phyloP scores from a whole-genome alignment of 2,888 invertebrate genomes.

The Mythimna ferrago region DNA sequence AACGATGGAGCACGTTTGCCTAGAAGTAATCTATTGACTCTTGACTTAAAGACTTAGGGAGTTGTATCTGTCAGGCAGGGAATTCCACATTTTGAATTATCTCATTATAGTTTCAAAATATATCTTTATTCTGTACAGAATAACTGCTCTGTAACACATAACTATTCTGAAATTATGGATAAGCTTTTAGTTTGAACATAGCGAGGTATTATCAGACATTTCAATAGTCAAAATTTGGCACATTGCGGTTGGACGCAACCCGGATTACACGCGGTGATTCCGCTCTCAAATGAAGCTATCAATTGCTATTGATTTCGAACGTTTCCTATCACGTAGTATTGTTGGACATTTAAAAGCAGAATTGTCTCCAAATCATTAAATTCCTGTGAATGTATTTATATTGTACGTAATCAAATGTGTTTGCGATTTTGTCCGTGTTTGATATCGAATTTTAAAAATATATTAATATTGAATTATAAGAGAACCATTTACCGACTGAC shows the following conservation, averaged over 20 bases:
- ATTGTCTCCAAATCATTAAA: constrained; percentile 4
- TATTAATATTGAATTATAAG: background rate
- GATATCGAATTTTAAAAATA: background rate
- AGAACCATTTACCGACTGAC: too few species aligned
- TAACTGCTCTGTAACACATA: background rate
- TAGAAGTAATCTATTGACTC: too few species aligned
- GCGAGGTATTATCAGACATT: constrained; percentile 43
- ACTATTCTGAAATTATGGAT: constrained; percentile 21
- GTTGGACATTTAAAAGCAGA: constrained; percentile 24
- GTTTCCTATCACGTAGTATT: constrained; percentile 31
- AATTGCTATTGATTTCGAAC: constrained; percentile 55
- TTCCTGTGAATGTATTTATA: constrained; percentile 1
- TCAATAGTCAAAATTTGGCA: constrained; percentile 62
- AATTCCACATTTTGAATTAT: too few species aligned
- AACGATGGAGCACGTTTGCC: too few species aligned
- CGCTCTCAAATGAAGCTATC: constrained; percentile 61
- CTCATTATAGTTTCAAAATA: constrained; percentile 7
- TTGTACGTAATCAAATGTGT: background rate
- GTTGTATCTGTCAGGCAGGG: too few species aligned
- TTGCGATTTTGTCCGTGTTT: background rate
- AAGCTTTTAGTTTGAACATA: constrained; percentile 18
- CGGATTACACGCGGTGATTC: constrained; percentile 58
- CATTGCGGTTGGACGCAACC: constrained; percentile 51
- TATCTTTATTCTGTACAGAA: constrained; percentile 1
- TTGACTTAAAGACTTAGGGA: too few species aligned